phyloP scores from a whole-genome alignment of 2,797 vertebrate genomes.

The Buphagus erythrorhynchus region DNA sequence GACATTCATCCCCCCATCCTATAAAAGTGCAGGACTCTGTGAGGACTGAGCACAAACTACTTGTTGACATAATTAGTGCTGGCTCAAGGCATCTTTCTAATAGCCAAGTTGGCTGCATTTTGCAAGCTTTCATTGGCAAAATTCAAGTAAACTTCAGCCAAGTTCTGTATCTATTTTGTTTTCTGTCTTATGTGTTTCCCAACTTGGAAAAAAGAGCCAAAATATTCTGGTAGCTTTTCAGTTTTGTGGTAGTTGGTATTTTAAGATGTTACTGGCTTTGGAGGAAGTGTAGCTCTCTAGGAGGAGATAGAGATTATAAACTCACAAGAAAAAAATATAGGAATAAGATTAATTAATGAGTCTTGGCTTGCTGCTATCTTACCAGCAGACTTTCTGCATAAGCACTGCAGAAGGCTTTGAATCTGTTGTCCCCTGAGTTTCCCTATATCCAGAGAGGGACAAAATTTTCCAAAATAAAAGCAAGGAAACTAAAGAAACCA shows the following conservation, averaged over 20 bases:
- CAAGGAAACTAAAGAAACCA: slow-evolving; percentile 16
- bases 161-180: slow-evolving; percentile 78
- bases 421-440: slow-evolving; percentile 50
- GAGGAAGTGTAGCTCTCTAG: not conserved
- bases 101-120: slow-evolving; percentile 76
- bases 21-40: slow-evolving; percentile 74
- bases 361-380: slow-evolving; percentile 55
- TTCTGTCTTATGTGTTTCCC: slow-evolving; percentile 58
- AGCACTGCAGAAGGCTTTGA: slow-evolving; percentile 34
- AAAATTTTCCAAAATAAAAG: slow-evolving; percentile 31
- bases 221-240: slow-evolving; percentile 64
- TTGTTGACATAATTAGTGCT: slow-evolving; percentile 83
- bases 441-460: not conserved
- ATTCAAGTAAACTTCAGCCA: slow-evolving; percentile 78
- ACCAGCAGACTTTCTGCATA: slow-evolving; percentile 48
- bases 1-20: slow-evolving; percentile 21
- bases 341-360: slow-evolving; percentile 71
- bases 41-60: slow-evolving; percentile 89
- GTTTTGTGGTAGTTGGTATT: slow-evolving; percentile 66
- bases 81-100: slow-evolving; percentile 62
- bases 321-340: slow-evolving; percentile 44
- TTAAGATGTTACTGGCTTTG: slow-evolving; percentile 55
- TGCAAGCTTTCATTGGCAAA: slow-evolving; percentile 79
- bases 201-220: slow-evolving; percentile 58
- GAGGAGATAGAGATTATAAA: slow-evolving; percentile 30